Percentiles rank a stretch among this genome's conserved stretches.
Evolutionary conservation across 2,113 vertebrate species (phyloP).

Genomic region (Oophaga pumilio): DNA sequence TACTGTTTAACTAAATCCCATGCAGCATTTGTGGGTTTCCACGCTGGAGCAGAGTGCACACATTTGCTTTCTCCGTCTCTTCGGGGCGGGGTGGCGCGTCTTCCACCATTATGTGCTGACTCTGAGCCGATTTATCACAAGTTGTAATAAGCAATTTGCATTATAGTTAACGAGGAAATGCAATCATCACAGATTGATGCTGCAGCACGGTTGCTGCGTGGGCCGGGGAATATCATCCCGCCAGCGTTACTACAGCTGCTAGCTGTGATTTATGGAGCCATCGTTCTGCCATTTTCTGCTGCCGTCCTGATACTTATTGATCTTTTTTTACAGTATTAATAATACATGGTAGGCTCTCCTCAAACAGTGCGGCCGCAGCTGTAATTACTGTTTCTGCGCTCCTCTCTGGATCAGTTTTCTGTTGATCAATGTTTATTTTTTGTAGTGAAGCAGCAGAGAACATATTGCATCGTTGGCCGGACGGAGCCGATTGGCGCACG

Average conservation of each 20-base stretch:
- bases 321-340: slow-evolving; percentile 45
- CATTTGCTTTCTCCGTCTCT: not conserved
- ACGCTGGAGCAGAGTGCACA: not conserved
- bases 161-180: not conserved
- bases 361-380: not conserved
- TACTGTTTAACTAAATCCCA: not conserved
- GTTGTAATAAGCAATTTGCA: not conserved
- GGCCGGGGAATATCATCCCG: slow-evolving; percentile 11
- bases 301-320: slow-evolving; percentile 38
- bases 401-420: not conserved
- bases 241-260: slow-evolving; percentile 11
- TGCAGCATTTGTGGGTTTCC: not conserved
- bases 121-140: not conserved
- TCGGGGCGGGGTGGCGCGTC: not conserved
- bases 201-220: not conserved
- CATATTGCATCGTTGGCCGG: not conserved
- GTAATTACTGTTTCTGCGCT: slow-evolving; percentile 38
- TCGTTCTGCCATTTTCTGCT: slow-evolving; percentile 9
- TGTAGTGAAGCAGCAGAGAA: not conserved
- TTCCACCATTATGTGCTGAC: not conserved
- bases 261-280: slow-evolving; percentile 43
- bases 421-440: slow-evolving; percentile 30
- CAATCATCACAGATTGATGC: not conserved
- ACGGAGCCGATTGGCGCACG: not conserved
- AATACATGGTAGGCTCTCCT: slow-evolving; percentile 38